Evolutionary conservation across 2,113 vertebrate species (phyloP).

Genomic region (Atractosteus spatula): DNA sequence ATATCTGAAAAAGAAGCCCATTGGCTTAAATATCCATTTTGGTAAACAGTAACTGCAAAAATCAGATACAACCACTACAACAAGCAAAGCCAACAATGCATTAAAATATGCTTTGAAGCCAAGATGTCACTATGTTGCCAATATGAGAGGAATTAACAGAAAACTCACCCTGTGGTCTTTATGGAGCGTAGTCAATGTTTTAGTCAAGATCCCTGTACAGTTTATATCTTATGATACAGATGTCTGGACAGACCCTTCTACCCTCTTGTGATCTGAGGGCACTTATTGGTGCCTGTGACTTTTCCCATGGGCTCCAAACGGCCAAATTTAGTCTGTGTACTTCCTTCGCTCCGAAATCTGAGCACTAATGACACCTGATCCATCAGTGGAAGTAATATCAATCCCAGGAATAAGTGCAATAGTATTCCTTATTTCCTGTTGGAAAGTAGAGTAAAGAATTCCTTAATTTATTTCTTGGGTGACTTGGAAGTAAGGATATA

Average conservation of each 20-base stretch:
- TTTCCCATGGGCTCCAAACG: background rate
- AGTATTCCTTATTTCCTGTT: conserved; percentile 32
- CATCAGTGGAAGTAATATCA: conserved; percentile 18
- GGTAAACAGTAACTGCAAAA: background rate
- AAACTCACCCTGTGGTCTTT: background rate
- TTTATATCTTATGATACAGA: background rate
- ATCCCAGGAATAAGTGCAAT: conserved; percentile 37
- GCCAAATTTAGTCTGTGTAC: conserved; percentile 9
- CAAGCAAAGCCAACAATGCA: background rate
- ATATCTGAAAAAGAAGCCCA: too few species aligned
- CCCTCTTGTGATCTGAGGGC: background rate
- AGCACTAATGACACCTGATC: conserved; percentile 18
- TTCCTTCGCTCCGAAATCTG: conserved; percentile 16
- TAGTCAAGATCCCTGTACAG: background rate
- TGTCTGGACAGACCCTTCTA: background rate
- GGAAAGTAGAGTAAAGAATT: conserved; percentile 11
- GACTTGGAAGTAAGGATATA: background rate
- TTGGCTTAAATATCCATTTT: too few species aligned
- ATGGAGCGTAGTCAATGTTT: background rate
- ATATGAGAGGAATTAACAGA: background rate
- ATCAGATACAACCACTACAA: background rate
- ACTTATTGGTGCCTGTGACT: background rate
- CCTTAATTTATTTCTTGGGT: background rate
- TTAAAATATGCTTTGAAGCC: too few species aligned
- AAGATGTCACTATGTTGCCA: too few species aligned